Evolutionary conservation across 2,888 invertebrate genomes (phyloP).

Genomic region (Platerodrilus igneus): DNA sequence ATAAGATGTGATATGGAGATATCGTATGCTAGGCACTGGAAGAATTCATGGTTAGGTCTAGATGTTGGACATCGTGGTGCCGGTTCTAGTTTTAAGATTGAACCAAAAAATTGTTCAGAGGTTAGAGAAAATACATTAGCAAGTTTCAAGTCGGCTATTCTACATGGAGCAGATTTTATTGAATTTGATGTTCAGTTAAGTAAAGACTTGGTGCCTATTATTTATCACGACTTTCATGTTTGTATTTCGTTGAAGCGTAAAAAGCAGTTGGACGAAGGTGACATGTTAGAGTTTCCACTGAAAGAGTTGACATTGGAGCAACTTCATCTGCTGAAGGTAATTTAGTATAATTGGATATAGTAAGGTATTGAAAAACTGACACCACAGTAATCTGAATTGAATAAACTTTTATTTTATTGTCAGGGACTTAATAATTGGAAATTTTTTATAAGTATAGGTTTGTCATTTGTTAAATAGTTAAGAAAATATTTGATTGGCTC

Average conservation of each 20-base stretch:
- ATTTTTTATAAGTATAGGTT: no score
- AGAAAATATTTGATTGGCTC: no score
- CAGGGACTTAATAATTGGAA: no score
- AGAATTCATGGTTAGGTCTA: constrained; percentile 75
- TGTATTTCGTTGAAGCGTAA: constrained; percentile 86
- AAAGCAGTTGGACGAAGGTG: constrained; percentile 67
- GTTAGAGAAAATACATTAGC: constrained; percentile 97
- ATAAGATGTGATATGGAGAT: constrained; percentile 69
- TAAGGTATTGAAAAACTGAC: no score
- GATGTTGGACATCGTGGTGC: constrained; percentile 95
- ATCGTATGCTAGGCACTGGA: constrained; percentile 83
- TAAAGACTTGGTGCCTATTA: constrained; percentile 90
- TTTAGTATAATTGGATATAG: no score
- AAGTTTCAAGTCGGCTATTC: constrained; percentile 86
- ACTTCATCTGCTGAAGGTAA: constrained; percentile 84
- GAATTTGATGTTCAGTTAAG: constrained; percentile 98
- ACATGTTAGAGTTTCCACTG: constrained; percentile 87
- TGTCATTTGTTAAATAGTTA: no score
- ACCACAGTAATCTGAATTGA: no score
- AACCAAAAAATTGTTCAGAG: constrained; percentile 61
- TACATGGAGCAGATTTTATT: constrained; percentile 94
- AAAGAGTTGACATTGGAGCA: constrained; percentile 90
- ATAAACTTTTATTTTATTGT: no score
- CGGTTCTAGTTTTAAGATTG: constrained; percentile 81
- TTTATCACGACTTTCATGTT: constrained; percentile 96